Conservation (phyloP, 2,113 vertebrate genomes). For the Saccopteryx leptura region DNA sequence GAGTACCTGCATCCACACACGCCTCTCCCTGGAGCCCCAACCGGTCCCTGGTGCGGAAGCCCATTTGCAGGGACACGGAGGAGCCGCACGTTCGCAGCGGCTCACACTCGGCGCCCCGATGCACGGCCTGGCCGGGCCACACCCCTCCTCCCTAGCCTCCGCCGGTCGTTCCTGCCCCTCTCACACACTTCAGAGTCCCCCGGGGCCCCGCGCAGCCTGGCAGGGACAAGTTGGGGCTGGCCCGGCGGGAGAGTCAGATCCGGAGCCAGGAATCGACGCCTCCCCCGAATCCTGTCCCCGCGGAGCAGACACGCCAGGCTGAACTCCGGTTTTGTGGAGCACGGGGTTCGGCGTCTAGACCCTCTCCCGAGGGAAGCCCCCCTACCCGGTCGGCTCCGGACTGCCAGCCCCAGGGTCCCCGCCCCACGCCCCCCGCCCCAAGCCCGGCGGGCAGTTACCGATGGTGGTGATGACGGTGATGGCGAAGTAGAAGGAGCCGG, state of each 20-base stretch:
- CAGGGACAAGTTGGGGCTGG: slow-evolving; percentile 78
- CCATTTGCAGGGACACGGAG: background rate
- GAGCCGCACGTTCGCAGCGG: background rate
- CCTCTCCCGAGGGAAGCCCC: background rate
- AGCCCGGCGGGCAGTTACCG: slow-evolving; percentile 88
- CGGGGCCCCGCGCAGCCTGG: slow-evolving; percentile 58
- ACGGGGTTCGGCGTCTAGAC: slow-evolving; percentile 21
- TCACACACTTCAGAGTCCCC: slow-evolving; percentile 77
- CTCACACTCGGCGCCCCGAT: slow-evolving; percentile 32
- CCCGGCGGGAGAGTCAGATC: slow-evolving; percentile 45
- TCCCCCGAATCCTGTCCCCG: slow-evolving; percentile 37
- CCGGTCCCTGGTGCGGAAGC: background rate
- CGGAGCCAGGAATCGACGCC: slow-evolving; percentile 56
- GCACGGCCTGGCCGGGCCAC: slow-evolving; percentile 81
- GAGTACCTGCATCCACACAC: background rate
- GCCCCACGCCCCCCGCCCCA: background rate
- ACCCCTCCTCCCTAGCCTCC: slow-evolving; percentile 75
- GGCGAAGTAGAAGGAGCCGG: slow-evolving; percentile 98
- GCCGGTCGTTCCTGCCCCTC: slow-evolving; percentile 56
- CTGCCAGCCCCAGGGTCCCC: background rate
- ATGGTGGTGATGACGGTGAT: slow-evolving; percentile 99
- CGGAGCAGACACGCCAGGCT: slow-evolving; percentile 35
- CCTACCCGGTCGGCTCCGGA: background rate
- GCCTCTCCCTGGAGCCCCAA: slow-evolving; percentile 36
- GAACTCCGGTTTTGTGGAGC: background rate